Base-by-base conservation (phyloP, 2,113 vertebrate species). In the Centropus unirufus region DNA sequence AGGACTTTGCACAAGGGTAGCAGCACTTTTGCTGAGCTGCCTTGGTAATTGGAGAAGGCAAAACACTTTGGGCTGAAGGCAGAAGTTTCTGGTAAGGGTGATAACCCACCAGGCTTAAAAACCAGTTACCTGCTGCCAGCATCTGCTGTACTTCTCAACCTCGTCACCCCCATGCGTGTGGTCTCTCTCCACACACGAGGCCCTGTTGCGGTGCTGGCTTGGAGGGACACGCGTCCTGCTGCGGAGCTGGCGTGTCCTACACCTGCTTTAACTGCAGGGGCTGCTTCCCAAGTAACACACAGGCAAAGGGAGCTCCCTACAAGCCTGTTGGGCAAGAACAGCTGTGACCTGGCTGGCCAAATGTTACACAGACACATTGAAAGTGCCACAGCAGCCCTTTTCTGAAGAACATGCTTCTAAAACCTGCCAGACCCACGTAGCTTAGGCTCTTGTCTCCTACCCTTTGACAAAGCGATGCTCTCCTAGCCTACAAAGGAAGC, bases 401-500 rank as follows among this genome's bases (percentile, higher is more conserved):
- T 42, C 67, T 68, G 57, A 86, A 85, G 75, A 77, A 78, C 18
- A 11, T 2, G 27, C 49, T 89, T 78, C 64, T 87, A 32, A 95
- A 72, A 69, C 23, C 85, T 88, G 55, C 80, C 85, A 75, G 94
- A 47, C 72, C 47, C 47, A 11, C 44, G 69, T 64, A 93, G 72
- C n/a, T 63, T 2, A 66, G 8, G 49, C 62, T 51, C 70, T 73
- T 40, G 9, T 81, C 72, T 91, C 77, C 76, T 54, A 29, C 73
- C 62, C 59, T 80, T 67, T 70, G 79, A 67, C 89, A 87, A 88
- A 92, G 83, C 91, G 49, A 69, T 12, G 47, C 55, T 92, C 89
- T 83, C 75, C 95, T 87, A 26, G 77, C 42, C 80, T 81, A 16
- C 70, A 88, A n/a, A 74, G 85, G 58, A 96, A 95, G 94, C 62